Base-by-base conservation (phyloP, 2,797 vertebrate genomes). In the Florisuga fusca region DNA sequence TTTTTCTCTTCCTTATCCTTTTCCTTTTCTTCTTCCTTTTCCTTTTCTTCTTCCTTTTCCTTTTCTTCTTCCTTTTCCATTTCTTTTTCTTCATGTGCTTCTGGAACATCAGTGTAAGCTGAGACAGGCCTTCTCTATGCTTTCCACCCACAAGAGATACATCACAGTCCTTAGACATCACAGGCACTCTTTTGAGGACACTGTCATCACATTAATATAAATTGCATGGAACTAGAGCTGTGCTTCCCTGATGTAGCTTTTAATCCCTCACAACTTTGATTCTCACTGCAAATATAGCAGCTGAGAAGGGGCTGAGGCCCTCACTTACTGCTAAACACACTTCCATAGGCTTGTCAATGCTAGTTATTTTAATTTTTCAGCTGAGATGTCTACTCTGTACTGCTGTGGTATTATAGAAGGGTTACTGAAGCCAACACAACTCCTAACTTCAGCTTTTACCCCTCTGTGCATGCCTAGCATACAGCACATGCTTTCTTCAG, bases 331-430 rank as follows among this genome's bases (percentile, higher is more conserved):
- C 29, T 50, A 45, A 61, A 9, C 5, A 14, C 12, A 7, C 21
- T 55, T 18, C 15, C 16, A 25, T 2, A 79, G 21, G 22, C 25
- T 75, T 4, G 2, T 31, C 48, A 68, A 54, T 50, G 15, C 11
- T 31, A 33, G 83, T 84, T 89, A 29, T 68, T 82, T 85, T 75
- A 41, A 22, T 86, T 84, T 74, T 79, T 26, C 23, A 34, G 19
- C 9, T 43, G 26, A 81, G 54, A 64, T 23, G 7, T 72, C 33
- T 4, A 11, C 9, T 64, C 25, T 59, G 3, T 57, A 54, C 58
- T 84, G 22, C 16, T 79, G 50, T 75, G 50, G 8, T 63, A 46
- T 36, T 67, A 36, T 20, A 50, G 77, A 67, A 12, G 19, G 3
- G 8, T 71, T 69, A 16, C 4, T 43, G 71, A 58, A 79, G 18